These are phyloP conservation scores for Gymnoscelis rufifasciata DNA, from an alignment of 2,888 invertebrate species.

Conservation along the genomic window DNA sequence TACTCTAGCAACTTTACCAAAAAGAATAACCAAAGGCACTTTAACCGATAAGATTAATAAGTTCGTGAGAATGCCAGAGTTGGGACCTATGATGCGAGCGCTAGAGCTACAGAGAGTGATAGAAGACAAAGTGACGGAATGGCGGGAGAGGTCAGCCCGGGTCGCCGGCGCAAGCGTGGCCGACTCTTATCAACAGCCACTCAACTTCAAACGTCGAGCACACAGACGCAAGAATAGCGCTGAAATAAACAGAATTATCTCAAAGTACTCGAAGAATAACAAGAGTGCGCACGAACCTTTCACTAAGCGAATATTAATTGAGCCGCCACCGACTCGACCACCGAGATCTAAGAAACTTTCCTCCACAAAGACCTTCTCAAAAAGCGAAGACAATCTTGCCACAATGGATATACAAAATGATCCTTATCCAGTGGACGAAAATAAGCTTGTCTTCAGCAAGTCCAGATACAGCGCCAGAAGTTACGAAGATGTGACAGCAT, in stretches of 20 bases:
- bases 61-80: conserved; percentile 62
- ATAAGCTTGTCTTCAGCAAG: conserved; percentile 42
- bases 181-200: conserved; percentile 75
- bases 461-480: conserved; percentile 66
- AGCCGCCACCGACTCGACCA: conserved; percentile 54
- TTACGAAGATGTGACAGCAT: conserved; percentile 66
- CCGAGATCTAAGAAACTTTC: conserved; percentile 49
- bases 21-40: conserved; percentile 21
- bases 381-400: conserved; percentile 67
- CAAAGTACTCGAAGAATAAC: conserved; percentile 71
- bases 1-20: conserved; percentile 18
- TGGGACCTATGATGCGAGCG: conserved; percentile 73
- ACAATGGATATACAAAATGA: conserved; percentile 55
- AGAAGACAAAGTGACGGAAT: conserved; percentile 75
- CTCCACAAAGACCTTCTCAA: conserved; percentile 52
- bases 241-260: conserved; percentile 77
- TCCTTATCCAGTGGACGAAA: conserved; percentile 45
- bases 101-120: conserved; percentile 71
- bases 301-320: conserved; percentile 39
- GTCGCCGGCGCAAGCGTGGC: conserved; percentile 65
- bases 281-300: conserved; percentile 60
- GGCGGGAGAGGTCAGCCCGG: conserved; percentile 75
- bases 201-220: conserved; percentile 72
- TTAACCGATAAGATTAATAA: conserved; percentile 26
- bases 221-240: conserved; percentile 74